phyloP scores from a whole-genome alignment of 2,113 vertebrate species.

The Lepidothrix coronata region DNA sequence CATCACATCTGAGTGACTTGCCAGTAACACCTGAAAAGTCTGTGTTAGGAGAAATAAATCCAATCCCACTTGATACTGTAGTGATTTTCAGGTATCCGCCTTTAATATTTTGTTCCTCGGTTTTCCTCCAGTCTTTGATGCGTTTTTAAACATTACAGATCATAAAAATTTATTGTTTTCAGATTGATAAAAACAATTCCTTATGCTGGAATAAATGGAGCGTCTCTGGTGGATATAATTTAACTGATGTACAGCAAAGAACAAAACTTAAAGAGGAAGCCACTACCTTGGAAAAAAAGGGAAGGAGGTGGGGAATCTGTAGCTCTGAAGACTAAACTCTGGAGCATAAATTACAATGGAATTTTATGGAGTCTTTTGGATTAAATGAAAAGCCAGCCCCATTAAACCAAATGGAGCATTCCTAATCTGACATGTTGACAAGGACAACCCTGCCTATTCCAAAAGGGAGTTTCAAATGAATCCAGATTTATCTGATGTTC shows the following conservation, averaged over 20 bases:
- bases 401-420: conserved; percentile 60
- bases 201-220: background rate
- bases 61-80: background rate
- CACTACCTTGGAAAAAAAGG: background rate
- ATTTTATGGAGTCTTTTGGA: conserved; percentile 28
- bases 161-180: background rate
- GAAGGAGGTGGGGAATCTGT: background rate
- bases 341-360: background rate
- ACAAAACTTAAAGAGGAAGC: background rate
- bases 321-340: background rate
- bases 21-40: background rate
- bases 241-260: background rate
- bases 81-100: background rate
- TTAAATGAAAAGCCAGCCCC: conserved; percentile 5
- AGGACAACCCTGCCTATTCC: conserved; percentile 41
- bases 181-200: background rate
- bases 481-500: conserved; percentile 59
- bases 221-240: background rate
- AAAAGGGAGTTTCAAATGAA: conserved; percentile 39
- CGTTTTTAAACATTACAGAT: background rate
- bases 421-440: conserved; percentile 65
- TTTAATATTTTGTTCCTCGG: background rate
- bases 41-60: background rate
- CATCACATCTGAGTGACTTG: background rate
- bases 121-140: background rate